phyloP scores from a whole-genome alignment of 2,113 vertebrate genomes.

The Silurus meridionalis region DNA sequence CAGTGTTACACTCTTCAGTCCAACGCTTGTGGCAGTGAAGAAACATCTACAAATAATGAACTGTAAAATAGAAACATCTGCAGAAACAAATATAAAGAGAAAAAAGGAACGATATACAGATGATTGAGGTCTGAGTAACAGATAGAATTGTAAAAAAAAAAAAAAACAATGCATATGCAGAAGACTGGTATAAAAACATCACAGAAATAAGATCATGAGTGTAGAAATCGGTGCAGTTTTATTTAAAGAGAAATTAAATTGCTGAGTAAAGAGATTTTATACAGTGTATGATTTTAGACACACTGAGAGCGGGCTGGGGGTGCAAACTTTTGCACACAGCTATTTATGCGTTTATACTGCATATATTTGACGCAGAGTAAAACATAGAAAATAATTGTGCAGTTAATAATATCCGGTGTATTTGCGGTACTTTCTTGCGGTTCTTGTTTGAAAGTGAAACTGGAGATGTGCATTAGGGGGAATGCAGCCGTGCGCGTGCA shows the following conservation, averaged over 20 bases:
- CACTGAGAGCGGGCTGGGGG: not conserved
- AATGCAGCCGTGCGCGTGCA: not conserved
- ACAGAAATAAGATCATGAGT: not conserved
- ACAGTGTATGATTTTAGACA: not conserved
- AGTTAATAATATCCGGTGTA: not conserved
- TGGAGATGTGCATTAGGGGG: not conserved
- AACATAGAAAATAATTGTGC: not conserved
- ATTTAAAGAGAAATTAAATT: not conserved
- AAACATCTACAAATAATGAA: too few relatives aligned
- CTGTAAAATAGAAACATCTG: not conserved
- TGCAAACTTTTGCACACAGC: not conserved
- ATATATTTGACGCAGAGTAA: not conserved
- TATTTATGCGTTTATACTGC: not conserved
- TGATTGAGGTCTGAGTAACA: not conserved
- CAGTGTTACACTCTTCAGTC: not conserved
- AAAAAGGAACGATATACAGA: not conserved
- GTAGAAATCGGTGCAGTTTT: not conserved
- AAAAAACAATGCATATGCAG: too few relatives aligned
- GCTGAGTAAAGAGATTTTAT: not conserved
- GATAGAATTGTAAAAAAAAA: too few relatives aligned
- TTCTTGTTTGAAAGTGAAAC: not conserved
- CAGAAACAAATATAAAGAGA: not conserved
- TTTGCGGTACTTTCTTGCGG: too few relatives aligned
- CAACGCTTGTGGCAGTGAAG: not conserved
- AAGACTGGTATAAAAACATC: not conserved